Evolutionary conservation across 92 coral and sea anemone genomes (phyloP), one percentile per base, ranked within the genome.

Genomic region (Heliopora coerulea): DNA sequence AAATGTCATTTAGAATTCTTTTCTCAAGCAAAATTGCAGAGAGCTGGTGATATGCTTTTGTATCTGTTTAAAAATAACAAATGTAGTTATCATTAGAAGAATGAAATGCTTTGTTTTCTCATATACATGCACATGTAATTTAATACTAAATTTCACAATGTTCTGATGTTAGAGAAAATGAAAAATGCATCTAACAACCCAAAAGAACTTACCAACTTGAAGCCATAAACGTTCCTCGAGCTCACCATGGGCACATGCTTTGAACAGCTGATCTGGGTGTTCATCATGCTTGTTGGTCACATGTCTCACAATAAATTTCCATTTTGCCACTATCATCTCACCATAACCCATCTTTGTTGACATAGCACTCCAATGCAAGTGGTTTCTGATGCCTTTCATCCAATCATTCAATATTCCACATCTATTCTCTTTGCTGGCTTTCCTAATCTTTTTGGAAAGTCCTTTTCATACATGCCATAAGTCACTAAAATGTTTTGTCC

Each of bases 11-110:
- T 0, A 78, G 24, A 1, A 75, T 40, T 39, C 60, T 17, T 13
- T 62, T 83, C 35, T 74, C 78, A 50, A 19, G 32, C 2, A 78
- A 66, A 52, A 83, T 83, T 8, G 24, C 1, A 7, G 66, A 31
- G 9, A 83, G 75, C 54, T 72, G 78, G 7, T 62, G 73, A 68
- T 70, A 78, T 21, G 83, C 72, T 42, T 32, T 67, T 25, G 87
- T 63, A 1, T 65, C 87, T 83, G 33, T 0, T 28, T 12, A 18
- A 26, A 33, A 49, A 78, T 8, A 17, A 52, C 33, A 64, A 23
- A 50, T 23, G 3, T 23, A 50, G 58, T 6, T 23, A 50, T 50
- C 8, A 50, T 23, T 17, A 67, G 31, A 67, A 37, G 25, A 44
- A 10, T 35, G 28, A 37, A 37, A 4, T 11, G 11, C 42, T 50